These are phyloP conservation scores for Astyanax mexicanus DNA, from an alignment of 2,797 vertebrate species.

Conservation along the genomic window DNA sequence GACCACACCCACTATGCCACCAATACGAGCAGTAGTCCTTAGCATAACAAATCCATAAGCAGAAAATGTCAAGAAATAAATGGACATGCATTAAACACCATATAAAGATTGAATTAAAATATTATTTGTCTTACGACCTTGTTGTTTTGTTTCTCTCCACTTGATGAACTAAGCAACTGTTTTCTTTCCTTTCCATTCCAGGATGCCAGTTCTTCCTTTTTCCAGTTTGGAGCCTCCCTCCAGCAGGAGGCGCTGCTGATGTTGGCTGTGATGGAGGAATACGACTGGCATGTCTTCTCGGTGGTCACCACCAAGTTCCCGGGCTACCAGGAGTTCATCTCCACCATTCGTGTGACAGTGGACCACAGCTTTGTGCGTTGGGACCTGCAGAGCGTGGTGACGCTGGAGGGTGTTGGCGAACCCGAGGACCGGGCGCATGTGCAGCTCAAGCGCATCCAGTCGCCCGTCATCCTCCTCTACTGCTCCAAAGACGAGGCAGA, in stretches of 20 bases:
- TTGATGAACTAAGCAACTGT: not conserved
- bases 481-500: slow-evolving; percentile 95
- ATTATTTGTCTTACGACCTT: too few species aligned
- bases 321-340: slow-evolving; percentile 93
- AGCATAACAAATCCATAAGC: too few species aligned
- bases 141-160: not conserved
- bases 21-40: too few species aligned
- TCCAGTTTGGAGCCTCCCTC: slow-evolving; percentile 97
- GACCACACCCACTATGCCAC: too few species aligned
- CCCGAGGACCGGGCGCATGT: slow-evolving; percentile 93
- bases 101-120: too few species aligned
- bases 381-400: slow-evolving; percentile 95
- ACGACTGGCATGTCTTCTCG: slow-evolving; percentile 98
- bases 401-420: slow-evolving; percentile 88
- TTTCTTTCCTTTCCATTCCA: slow-evolving; percentile 59
- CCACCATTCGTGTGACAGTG: slow-evolving; percentile 85
- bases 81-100: too few species aligned
- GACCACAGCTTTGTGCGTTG: slow-evolving; percentile 93
- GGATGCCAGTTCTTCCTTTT: slow-evolving; percentile 96
- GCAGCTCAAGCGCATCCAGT: slow-evolving; percentile 97
- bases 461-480: slow-evolving; percentile 94
- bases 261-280: slow-evolving; percentile 98
- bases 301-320: slow-evolving; percentile 97
- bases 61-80: too few species aligned
- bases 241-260: slow-evolving; percentile 96